Base-by-base conservation (phyloP, 2,797 vertebrate species). In the Knipowitschia caucasica region DNA sequence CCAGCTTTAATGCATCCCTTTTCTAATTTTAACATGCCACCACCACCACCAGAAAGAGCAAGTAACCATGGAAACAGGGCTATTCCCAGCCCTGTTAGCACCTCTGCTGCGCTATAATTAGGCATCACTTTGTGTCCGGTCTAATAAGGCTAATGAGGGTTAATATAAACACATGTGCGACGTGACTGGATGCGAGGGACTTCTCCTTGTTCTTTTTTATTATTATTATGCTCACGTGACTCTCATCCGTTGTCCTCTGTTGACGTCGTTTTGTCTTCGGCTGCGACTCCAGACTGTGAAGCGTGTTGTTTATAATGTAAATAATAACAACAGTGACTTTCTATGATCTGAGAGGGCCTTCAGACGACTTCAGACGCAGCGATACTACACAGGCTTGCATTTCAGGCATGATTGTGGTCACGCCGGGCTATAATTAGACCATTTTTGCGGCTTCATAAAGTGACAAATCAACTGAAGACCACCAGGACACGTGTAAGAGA, bases 21-120 rank as follows among this genome's bases (percentile, higher is more conserved):
- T 74, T 77, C 29, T 70, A 39, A 75, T 66, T 76, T 29, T 29
- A 5, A 72, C 53, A 59, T 46, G 36, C 53, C 59, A 58, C 49
- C 47, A 50, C 58, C 26, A 67, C 65, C 53, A 53, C 47, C 52
- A 73, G 62, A 77, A 77, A 69, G 62, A 50, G 60, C 50, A 56
- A 65, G 81, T 90, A 83, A 84, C 86, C 84, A 87, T 87, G 81
- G 84, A 82, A 88, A 90, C 88, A 87, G 73, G 50, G 75, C 73
- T 75, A 80, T 81, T 81, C 74, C 71, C 60, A 72, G 76, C 67
- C 49, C 44, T 44, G 76, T 53, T 18, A 64, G 67, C 21, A 21
- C 70, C 64, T 66, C 65, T n/a, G 26, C 69, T 70, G 75, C 57
- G 74, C 71, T 88, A 88, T 87, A 83, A 83, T 75, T 88, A 86